Evolutionary conservation across 2,113 vertebrate genomes (phyloP).

Genomic region (Centrocercus urophasianus): DNA sequence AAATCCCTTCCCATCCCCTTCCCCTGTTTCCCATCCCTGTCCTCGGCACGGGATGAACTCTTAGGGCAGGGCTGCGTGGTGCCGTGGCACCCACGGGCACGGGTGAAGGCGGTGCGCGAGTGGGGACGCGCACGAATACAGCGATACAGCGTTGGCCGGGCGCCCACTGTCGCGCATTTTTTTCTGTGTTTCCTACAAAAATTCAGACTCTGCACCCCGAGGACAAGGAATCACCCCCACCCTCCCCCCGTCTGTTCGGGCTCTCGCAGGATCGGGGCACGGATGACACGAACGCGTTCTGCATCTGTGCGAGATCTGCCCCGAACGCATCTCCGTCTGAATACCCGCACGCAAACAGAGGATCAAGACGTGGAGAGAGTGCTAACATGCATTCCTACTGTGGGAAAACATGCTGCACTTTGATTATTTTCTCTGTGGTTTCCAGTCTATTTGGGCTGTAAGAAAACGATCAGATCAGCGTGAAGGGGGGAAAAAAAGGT

Average conservation of each 20-base stretch:
- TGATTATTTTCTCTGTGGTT: slow-evolving; percentile 66
- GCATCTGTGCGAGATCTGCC: neutral
- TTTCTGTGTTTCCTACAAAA: neutral
- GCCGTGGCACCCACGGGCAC: neutral
- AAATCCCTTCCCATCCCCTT: neutral
- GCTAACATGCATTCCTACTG: slow-evolving; percentile 65
- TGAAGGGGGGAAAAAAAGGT: neutral
- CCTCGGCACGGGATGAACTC: neutral
- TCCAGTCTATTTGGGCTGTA: slow-evolving; percentile 54
- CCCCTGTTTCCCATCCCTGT: neutral
- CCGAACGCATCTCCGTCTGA: neutral
- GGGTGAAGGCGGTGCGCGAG: neutral
- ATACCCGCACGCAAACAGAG: neutral
- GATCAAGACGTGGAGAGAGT: slow-evolving; percentile 45
- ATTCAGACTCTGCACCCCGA: neutral
- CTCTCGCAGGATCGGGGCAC: neutral
- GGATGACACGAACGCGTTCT: neutral
- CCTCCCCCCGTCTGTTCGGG: no score
- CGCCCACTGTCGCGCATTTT: fast-evolving
- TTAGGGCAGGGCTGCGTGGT: neutral
- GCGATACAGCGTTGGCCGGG: fast-evolving
- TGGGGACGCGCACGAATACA: fast-evolving
- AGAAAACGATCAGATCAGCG: neutral
- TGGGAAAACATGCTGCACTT: slow-evolving; percentile 61
- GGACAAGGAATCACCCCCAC: neutral